Conservation (phyloP, 1,140 invertebrate species). For the Hylaeus anthracinus region DNA sequence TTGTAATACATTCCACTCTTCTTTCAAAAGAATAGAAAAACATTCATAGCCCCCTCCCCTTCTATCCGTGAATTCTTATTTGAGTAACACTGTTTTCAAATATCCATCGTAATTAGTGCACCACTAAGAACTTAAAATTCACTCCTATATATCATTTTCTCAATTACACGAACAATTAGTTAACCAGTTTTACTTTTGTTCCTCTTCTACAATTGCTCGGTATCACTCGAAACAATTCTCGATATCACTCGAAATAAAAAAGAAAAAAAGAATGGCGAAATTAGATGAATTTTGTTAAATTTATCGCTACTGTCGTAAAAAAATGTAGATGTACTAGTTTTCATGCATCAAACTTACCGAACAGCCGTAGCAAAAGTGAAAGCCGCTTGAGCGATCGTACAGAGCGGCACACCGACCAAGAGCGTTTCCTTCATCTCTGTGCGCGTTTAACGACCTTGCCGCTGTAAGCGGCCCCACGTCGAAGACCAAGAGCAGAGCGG, state of each 20-base stretch:
- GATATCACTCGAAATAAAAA: not conserved
- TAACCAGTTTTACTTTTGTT: constrained; percentile 11
- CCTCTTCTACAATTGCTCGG: too few relatives aligned
- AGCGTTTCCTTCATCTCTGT: constrained; percentile 44
- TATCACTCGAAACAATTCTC: not conserved
- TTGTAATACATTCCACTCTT: too few relatives aligned
- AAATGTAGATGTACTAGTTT: constrained; percentile 9
- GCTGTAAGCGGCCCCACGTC: constrained; percentile 37
- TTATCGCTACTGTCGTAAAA: not conserved
- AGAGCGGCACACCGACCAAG: constrained; percentile 34
- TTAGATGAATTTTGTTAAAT: not conserved
- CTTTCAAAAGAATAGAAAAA: too few relatives aligned
- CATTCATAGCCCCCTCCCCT: too few relatives aligned
- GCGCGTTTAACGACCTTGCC: constrained; percentile 57
- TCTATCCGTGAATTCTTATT: too few relatives aligned
- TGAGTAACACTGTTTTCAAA: not conserved
- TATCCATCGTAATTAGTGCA: not conserved
- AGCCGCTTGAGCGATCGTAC: constrained; percentile 64
- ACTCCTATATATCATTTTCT: not conserved
- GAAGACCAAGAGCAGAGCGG: constrained; percentile 23
- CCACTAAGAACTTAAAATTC: not conserved
- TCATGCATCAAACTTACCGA: constrained; percentile 57
- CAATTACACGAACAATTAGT: not conserved
- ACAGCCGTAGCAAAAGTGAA: constrained; percentile 67
- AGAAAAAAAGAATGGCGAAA: not conserved